These are phyloP conservation scores for Labroides dimidiatus DNA, from an alignment of 2,797 vertebrate genomes.

Conservation along the genomic window DNA sequence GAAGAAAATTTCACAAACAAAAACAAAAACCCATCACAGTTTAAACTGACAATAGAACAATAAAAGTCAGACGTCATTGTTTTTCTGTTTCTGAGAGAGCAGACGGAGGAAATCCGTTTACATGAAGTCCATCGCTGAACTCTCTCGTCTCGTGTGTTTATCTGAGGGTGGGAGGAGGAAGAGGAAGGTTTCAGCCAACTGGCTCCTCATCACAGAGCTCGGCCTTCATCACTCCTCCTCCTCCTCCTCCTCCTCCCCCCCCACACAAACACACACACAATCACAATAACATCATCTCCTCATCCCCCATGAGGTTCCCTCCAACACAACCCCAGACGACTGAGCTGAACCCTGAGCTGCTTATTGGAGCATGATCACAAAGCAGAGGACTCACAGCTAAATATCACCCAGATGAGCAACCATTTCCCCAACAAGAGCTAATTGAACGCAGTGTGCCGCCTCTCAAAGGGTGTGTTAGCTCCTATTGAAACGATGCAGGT, in stretches of 20 bases:
- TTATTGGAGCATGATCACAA: slow-evolving; percentile 70
- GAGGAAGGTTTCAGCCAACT: slow-evolving; percentile 33
- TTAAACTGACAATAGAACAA: slow-evolving; percentile 1
- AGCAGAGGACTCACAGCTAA: slow-evolving; percentile 51
- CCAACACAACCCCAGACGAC: slow-evolving; percentile 23
- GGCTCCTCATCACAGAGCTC: slow-evolving; percentile 50
- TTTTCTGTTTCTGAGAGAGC: neutral
- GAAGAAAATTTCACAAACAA: too few species aligned
- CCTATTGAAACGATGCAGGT: slow-evolving; percentile 36
- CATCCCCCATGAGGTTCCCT: slow-evolving; percentile 37
- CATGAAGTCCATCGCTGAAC: slow-evolving; percentile 22
- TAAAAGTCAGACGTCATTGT: neutral
- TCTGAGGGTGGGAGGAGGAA: slow-evolving; percentile 34
- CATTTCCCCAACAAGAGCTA: slow-evolving; percentile 44
- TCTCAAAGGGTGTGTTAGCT: slow-evolving; percentile 20
- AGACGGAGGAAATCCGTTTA: slow-evolving; percentile 31
- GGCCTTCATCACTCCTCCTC: slow-evolving; percentile 24
- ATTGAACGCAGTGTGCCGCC: slow-evolving; percentile 36
- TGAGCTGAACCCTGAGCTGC: slow-evolving; percentile 48
- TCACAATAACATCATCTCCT: slow-evolving; percentile 16
- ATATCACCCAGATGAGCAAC: slow-evolving; percentile 57
- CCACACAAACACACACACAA: neutral
- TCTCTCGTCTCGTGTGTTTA: neutral
- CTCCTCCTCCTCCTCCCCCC: slow-evolving; percentile 1
- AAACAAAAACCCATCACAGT: neutral